phyloP scores from a whole-genome alignment of 2,888 invertebrate species.

The Laothoe populi region DNA sequence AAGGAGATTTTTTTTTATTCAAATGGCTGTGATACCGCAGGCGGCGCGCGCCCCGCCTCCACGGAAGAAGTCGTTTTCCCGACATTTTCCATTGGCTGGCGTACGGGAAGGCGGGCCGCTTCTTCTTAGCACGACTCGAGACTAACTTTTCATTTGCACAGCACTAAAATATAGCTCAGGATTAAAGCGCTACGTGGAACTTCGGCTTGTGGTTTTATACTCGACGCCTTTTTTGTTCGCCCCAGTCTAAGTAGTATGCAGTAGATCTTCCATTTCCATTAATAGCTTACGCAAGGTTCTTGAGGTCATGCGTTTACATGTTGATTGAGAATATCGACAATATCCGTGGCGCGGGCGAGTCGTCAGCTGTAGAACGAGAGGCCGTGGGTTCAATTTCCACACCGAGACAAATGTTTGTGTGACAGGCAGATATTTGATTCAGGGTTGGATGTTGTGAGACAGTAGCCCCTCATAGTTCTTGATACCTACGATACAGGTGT shows the following conservation, averaged over 20 bases:
- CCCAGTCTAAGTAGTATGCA: slow-evolving; percentile 50
- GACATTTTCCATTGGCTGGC: slow-evolving; percentile 81
- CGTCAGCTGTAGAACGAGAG: background rate
- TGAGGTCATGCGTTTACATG: background rate
- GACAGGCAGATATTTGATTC: too few relatives aligned
- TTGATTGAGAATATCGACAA: background rate
- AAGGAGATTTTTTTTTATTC: slow-evolving; percentile 75
- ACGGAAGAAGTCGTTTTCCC: slow-evolving; percentile 80
- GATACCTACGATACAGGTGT: too few relatives aligned
- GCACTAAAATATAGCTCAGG: slow-evolving; percentile 79
- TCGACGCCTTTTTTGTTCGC: slow-evolving; percentile 64
- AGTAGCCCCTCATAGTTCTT: too few relatives aligned
- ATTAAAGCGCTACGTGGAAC: slow-evolving; percentile 77
- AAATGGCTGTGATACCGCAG: slow-evolving; percentile 79
- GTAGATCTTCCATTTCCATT: slow-evolving; percentile 47
- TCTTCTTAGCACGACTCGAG: slow-evolving; percentile 64
- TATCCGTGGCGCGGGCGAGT: background rate
- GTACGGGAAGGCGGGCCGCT: slow-evolving; percentile 70
- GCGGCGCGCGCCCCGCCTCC: slow-evolving; percentile 73
- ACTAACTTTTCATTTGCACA: slow-evolving; percentile 83
- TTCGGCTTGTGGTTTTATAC: slow-evolving; percentile 72
- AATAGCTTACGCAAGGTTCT: slow-evolving; percentile 23
- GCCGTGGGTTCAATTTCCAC: background rate
- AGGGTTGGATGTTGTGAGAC: background rate
- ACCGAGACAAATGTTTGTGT: background rate